Conservation (phyloP, 1,140 invertebrate species). For the Lordiphosa collinella region DNA sequence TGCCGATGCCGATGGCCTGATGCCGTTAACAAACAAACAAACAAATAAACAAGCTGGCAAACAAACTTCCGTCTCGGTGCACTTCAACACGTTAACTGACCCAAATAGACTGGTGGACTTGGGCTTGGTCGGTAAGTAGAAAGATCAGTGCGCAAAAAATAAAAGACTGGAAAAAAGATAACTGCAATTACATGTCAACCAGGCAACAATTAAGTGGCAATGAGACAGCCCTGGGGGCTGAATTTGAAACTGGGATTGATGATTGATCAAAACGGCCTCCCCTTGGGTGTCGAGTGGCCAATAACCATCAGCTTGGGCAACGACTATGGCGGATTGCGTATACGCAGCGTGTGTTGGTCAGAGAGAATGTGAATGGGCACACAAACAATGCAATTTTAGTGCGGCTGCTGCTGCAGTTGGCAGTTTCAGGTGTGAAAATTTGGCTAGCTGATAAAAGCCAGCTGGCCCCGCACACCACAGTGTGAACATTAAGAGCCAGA, state of each 20-base stretch:
- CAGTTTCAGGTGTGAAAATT: slow-evolving; percentile 52
- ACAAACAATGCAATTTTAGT: slow-evolving; percentile 48
- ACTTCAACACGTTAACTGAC: slow-evolving; percentile 60
- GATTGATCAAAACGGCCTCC: slow-evolving; percentile 32
- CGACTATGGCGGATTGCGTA: slow-evolving; percentile 34
- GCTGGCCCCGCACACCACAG: slow-evolving; percentile 21
- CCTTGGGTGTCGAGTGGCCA: slow-evolving; percentile 9
- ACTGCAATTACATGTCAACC: slow-evolving; percentile 27
- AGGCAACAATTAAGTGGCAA: slow-evolving; percentile 50
- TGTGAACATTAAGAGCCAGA: background rate
- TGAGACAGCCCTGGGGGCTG: slow-evolving; percentile 12
- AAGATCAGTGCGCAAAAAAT: background rate
- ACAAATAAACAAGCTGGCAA: slow-evolving; percentile 42
- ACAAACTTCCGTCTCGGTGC: slow-evolving; percentile 67
- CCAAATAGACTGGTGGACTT: slow-evolving; percentile 41
- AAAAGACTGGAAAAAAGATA: background rate
- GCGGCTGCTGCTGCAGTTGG: slow-evolving; percentile 6
- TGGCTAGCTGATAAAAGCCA: slow-evolving; percentile 34
- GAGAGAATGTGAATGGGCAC: slow-evolving; percentile 19
- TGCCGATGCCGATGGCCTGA: slow-evolving; percentile 10
- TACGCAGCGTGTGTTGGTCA: slow-evolving; percentile 34
- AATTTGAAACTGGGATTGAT: slow-evolving; percentile 22
- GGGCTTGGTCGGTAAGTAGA: slow-evolving; percentile 1
- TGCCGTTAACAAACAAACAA: slow-evolving; percentile 10
- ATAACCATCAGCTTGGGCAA: slow-evolving; percentile 33